Conservation (phyloP, 2,797 vertebrate genomes). For the Betta splendens region DNA sequence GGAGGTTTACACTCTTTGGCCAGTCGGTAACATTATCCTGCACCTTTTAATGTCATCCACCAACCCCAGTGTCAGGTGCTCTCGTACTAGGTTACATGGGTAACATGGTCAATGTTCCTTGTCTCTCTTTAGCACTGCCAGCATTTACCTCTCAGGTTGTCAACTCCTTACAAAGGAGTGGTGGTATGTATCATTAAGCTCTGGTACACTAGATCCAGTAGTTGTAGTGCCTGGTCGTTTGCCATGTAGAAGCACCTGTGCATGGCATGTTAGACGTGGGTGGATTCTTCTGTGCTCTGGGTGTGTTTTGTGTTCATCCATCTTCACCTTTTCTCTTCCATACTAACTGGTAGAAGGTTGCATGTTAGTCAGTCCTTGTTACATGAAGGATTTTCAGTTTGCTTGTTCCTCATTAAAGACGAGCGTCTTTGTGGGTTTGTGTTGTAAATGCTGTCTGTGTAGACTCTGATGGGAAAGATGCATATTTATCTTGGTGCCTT, state of each 20-base stretch:
- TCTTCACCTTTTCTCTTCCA: conserved; percentile 30
- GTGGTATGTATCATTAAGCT: conserved; percentile 89
- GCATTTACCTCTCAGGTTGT: conserved; percentile 96
- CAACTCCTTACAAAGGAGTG: conserved; percentile 93
- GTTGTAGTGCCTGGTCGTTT: conserved; percentile 42
- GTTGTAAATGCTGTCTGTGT: conserved; percentile 18
- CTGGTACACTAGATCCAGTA: conserved; percentile 52
- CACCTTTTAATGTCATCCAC: background rate
- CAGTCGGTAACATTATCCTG: background rate
- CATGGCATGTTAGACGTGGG: conserved; percentile 73
- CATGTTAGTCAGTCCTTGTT: conserved; percentile 65
- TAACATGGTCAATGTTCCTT: conserved; percentile 77
- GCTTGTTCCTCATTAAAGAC: conserved; percentile 23
- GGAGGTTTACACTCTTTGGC: background rate
- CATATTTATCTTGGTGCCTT: conserved; percentile 3
- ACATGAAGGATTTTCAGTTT: conserved; percentile 28
- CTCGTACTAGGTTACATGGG: conserved; percentile 47
- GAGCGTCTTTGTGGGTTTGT: conserved; percentile 46
- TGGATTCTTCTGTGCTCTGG: conserved; percentile 20
- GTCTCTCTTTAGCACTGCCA: conserved; percentile 87
- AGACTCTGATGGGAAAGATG: conserved; percentile 17
- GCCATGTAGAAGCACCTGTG: conserved; percentile 60
- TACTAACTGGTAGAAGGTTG: conserved; percentile 75
- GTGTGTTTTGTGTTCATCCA: background rate
- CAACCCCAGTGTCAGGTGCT: conserved; percentile 13